Evolutionary conservation across 2,888 invertebrate species (phyloP), one percentile per base, ranked within the genome.

Genomic region (Neria commutata): DNA sequence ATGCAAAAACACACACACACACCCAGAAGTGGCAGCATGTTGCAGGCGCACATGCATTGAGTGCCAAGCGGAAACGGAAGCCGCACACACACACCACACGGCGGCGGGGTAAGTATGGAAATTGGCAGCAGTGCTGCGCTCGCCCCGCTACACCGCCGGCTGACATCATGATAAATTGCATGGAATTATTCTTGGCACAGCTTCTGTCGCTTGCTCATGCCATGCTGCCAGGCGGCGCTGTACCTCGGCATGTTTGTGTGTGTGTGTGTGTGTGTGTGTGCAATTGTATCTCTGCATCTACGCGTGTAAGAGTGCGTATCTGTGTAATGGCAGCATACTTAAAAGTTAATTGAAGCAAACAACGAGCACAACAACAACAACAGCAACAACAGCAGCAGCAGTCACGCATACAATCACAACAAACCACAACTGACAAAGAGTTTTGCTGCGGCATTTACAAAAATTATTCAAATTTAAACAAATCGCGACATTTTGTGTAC

Each of bases 91-190:
- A 61, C 62, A 52, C 58, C 62, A 64, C 23, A 14, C 40, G 16
- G 19, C 10, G 25, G 25, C 8, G 1, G 24, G 26, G 47, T 56
- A 24, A 16, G 21, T n/a, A 45, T 53, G 46, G 21, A 14, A 19
- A 11, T 33, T 52, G 33, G 17, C 45, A 34, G 26, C 42, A 37
- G 57, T 60, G 23, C 34, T 52, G 21, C 37, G n/a, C 21, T 16
- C 34, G 25, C 52, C 51, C 14, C 24, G 46, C 23, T 17, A n/a
- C 46, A 46, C 2, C 54, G 42, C 51, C 58, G 56, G 62, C 58
- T 67, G 66, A 69, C 70, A 76, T n/a, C n/a, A n/a, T 76, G 78
- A 76, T 76, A 76, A 78, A 76, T 76, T 74, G 66, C 72, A 65
- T 61, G 66, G 69, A 69, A 75, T 70, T 73, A 74, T 71, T 76